phyloP scores from a whole-genome alignment of 2,797 vertebrate genomes.

The Cottoperca gobio region DNA sequence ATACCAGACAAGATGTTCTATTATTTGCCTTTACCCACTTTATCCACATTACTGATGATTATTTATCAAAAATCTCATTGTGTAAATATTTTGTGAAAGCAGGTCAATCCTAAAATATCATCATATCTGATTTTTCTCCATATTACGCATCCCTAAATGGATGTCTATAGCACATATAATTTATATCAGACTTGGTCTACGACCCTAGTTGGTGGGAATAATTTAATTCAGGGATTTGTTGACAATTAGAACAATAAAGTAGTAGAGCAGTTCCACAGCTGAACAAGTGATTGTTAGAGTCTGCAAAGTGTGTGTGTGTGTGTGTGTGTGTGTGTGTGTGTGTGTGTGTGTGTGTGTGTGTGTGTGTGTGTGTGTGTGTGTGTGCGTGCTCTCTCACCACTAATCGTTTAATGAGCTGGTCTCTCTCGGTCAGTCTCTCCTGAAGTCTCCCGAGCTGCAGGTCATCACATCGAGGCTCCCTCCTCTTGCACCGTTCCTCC shows the following conservation, averaged over 20 bases:
- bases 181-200: too few relatives aligned
- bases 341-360: slow-evolving; percentile 2
- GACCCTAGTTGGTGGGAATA: background rate
- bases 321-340: slow-evolving; percentile 13
- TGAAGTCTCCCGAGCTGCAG: slow-evolving; percentile 89
- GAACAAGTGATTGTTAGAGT: background rate
- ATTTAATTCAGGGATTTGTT: background rate
- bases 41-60: too few relatives aligned
- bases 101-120: too few relatives aligned
- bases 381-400: slow-evolving; percentile 83
- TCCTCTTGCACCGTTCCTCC: slow-evolving; percentile 89
- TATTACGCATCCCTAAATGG: too few relatives aligned
- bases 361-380: slow-evolving; percentile 7
- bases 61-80: too few relatives aligned
- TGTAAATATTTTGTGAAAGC: too few relatives aligned
- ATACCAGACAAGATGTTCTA: too few relatives aligned
- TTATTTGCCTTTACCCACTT: too few relatives aligned
- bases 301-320: background rate
- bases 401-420: slow-evolving; percentile 92
- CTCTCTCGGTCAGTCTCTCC: slow-evolving; percentile 90
- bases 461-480: slow-evolving; percentile 88
- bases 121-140: too few relatives aligned
- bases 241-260: background rate
- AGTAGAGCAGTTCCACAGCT: background rate
- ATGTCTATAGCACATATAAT: too few relatives aligned